A percentile compares a stretch with the other conserved stretches of the same genome.
These are phyloP conservation scores for Hemistola chrysoprasaria DNA, from an alignment of 2,888 invertebrate species.

Conservation along the genomic window DNA sequence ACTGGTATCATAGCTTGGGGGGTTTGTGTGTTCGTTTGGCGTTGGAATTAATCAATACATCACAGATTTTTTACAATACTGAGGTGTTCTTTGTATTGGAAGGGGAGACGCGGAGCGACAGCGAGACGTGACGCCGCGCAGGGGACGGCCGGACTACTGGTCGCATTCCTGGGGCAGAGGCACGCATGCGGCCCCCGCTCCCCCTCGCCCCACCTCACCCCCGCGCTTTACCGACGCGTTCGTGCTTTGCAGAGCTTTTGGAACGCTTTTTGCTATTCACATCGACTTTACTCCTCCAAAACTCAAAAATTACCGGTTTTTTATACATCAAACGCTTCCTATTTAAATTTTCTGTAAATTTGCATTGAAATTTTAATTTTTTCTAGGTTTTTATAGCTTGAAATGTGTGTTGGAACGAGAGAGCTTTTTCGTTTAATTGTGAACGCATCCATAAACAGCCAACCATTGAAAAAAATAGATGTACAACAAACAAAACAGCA, in stretches of 20 bases:
- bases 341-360: too few species aligned
- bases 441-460: constrained; percentile 15
- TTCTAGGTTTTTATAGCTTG: background rate
- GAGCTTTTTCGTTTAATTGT: constrained; percentile 12
- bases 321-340: too few species aligned
- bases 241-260: constrained; percentile 54
- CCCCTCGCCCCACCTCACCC: constrained; percentile 27
- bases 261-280: constrained; percentile 22
- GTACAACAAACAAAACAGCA: constrained; percentile 15
- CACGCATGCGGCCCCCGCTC: constrained; percentile 68
- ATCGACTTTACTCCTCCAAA: too few species aligned
- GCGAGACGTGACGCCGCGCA: constrained; percentile 60
- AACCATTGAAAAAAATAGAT: constrained; percentile 17
- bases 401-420: background rate
- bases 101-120: constrained; percentile 54
- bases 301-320: too few species aligned
- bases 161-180: constrained; percentile 43
- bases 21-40: constrained; percentile 59
- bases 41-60: constrained; percentile 81
- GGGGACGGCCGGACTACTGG: constrained; percentile 72
- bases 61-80: constrained; percentile 80
- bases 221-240: constrained; percentile 58
- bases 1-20: constrained; percentile 29
- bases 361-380: too few species aligned
- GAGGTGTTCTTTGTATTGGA: constrained; percentile 78